These are phyloP conservation scores for Notothenia coriiceps DNA, from an alignment of 2,113 vertebrate genomes.

Conservation along the genomic window DNA sequence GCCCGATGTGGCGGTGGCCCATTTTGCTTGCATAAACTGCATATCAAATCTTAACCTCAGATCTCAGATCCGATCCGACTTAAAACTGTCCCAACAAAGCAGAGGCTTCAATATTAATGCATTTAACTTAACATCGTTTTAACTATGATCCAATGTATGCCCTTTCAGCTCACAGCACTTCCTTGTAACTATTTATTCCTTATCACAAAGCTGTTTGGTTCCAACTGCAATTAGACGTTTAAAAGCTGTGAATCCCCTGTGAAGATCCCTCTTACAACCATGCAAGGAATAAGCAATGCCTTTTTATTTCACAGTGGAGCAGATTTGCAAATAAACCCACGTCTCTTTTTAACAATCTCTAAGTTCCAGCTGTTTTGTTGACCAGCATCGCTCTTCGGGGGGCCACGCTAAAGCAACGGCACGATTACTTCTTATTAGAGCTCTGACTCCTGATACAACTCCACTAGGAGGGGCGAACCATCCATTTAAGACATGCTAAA, in stretches of 20 bases:
- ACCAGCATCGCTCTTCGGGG: conserved; percentile 46
- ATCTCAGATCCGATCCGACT: conserved; percentile 75
- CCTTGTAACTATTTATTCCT: conserved; percentile 53
- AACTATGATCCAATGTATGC: conserved; percentile 79
- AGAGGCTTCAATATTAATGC: conserved; percentile 77
- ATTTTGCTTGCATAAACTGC: conserved; percentile 83
- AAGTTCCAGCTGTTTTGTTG: conserved; percentile 61
- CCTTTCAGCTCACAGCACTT: conserved; percentile 66
- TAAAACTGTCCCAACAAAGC: conserved; percentile 74
- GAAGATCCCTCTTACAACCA: conserved; percentile 19
- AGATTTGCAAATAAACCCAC: conserved; percentile 43
- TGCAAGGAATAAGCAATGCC: conserved; percentile 23
- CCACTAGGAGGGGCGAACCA: conserved; percentile 43
- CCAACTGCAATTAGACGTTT: conserved; percentile 40
- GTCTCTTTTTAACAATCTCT: conserved; percentile 58
- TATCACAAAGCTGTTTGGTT: conserved; percentile 35
- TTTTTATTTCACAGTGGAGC: conserved; percentile 35
- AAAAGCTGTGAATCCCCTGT: conserved; percentile 27
- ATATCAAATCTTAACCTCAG: conserved; percentile 80
- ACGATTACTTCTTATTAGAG: conserved; percentile 73
- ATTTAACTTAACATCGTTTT: conserved; percentile 73
- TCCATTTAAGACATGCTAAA: conserved; percentile 65
- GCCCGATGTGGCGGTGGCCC: conserved; percentile 68
- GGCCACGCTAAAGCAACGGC: conserved; percentile 44
- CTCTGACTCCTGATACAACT: conserved; percentile 71